Evolutionary conservation across 2,888 invertebrate species (phyloP).

Genomic region (Chydorus sphaericus): DNA sequence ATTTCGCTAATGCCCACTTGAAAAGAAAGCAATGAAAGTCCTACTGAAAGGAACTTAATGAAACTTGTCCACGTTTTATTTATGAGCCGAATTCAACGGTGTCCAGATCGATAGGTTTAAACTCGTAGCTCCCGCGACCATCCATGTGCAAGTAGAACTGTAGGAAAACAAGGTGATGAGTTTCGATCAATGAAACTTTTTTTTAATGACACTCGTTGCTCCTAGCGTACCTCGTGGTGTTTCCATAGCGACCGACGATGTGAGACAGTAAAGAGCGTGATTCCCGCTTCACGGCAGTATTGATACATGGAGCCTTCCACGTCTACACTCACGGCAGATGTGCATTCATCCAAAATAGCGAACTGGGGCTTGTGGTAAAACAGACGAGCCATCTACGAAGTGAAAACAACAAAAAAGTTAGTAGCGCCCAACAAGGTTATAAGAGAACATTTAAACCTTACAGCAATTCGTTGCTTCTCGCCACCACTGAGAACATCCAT

Average conservation of each 20-base stretch:
- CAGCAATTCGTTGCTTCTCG: constrained; percentile 93
- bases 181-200: not conserved
- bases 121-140: constrained; percentile 79
- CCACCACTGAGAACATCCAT: constrained; percentile 96
- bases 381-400: constrained; percentile 69
- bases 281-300: constrained; percentile 69
- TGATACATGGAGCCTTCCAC: constrained; percentile 96
- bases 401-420: not conserved
- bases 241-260: constrained; percentile 95
- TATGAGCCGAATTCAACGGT: constrained; percentile 90
- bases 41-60: not conserved
- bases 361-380: constrained; percentile 97
- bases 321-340: constrained; percentile 95
- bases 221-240: constrained; percentile 64
- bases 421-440: not conserved
- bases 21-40: too few relatives aligned
- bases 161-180: constrained; percentile 21
- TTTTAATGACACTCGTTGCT: not conserved
- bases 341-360: constrained; percentile 97
- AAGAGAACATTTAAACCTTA: constrained; percentile 27
- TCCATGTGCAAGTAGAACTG: constrained; percentile 88
- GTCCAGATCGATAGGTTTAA: constrained; percentile 66
- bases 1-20: too few relatives aligned
- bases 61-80: constrained; percentile 23
- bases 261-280: constrained; percentile 92